Evolutionary conservation across 2,113 vertebrate genomes (phyloP).

Genomic region (Trematomus loennbergii): DNA sequence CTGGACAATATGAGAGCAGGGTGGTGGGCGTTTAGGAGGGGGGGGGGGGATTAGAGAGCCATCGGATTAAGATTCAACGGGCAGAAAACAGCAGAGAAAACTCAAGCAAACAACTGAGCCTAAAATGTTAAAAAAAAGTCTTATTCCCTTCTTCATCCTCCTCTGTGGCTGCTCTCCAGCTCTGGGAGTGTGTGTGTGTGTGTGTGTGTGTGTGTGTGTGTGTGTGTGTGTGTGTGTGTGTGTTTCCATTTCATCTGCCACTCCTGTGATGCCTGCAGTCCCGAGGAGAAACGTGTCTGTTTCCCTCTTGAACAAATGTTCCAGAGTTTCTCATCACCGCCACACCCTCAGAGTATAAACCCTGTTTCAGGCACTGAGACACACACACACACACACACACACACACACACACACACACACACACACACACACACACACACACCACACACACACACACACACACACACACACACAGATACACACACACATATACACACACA

Average conservation of each 20-base stretch:
- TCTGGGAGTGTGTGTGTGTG: constrained; percentile 12
- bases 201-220: background rate
- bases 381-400: background rate
- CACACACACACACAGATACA: background rate
- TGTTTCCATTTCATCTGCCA: constrained; percentile 33
- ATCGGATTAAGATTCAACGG: constrained; percentile 19
- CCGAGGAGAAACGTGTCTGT: constrained; percentile 20
- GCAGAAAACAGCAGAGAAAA: constrained; percentile 20
- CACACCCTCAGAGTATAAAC: constrained; percentile 8
- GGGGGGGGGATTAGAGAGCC: constrained; percentile 13
- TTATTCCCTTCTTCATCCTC: constrained; percentile 8
- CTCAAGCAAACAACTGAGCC: constrained; percentile 11
- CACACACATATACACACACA: background rate
- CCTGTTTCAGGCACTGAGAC: background rate
- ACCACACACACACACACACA: too few relatives aligned
- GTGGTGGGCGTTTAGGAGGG: background rate
- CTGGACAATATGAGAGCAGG: background rate
- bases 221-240: background rate
- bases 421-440: background rate
- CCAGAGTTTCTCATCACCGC: constrained; percentile 30
- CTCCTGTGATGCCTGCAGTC: constrained; percentile 1
- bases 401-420: background rate
- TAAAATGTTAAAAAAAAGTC: background rate
- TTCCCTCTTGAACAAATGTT: constrained; percentile 38
- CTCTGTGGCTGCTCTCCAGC: constrained; percentile 13